Evolutionary conservation across 1,140 invertebrate species (phyloP), one percentile per base, ranked within the genome.

Genomic region (Hypothenemus hampei): DNA sequence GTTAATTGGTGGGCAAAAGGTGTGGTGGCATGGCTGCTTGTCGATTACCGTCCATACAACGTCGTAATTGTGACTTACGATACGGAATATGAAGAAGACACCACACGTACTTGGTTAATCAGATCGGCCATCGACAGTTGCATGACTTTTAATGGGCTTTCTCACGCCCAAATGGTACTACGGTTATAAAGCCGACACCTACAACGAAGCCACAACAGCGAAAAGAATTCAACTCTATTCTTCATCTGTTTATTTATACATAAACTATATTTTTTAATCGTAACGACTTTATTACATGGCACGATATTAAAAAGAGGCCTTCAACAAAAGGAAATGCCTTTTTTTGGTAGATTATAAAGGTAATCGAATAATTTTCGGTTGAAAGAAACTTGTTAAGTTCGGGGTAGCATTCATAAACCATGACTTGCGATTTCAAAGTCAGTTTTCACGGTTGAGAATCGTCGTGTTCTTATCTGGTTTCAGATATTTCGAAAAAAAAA

Each of bases 21-120:
- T n/a, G n/a, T n/a, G 36, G 35, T 41, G 57, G 43, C 43, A 15
- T 35, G 45, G 50, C 15, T 31, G 43, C 57, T 53, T 58, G 57
- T 58, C 57, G 43, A 58, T 58, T n/a, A 20, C 33, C 40, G 49
- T 58, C 57, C 48, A 51, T 18, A 47, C 43, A 41, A 18, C 41
- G 29, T 31, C 41, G 57, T 58, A 53, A 58, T 58, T 58, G 57
- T 58, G 57, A 58, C 57, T 53, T 58, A 58, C 57, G 49, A 53
- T 44, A 35, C 21, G 23, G 57, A 51, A 58, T 58, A 58, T 58
- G 57, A 58, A 58, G 48, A 58, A 53, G 57, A 58, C 50, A 58
- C 57, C 49, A 15, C 44, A 16, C 49, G 53, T 58, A 58, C 39
- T 58, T 53, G 49, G 50, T 19, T 53, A 37, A 22, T 18, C 44